A percentile compares a stretch with the other conserved stretches of the same genome.
Evolutionary conservation across 2,113 vertebrate species (phyloP).

Genomic region (Sorex fumeus): DNA sequence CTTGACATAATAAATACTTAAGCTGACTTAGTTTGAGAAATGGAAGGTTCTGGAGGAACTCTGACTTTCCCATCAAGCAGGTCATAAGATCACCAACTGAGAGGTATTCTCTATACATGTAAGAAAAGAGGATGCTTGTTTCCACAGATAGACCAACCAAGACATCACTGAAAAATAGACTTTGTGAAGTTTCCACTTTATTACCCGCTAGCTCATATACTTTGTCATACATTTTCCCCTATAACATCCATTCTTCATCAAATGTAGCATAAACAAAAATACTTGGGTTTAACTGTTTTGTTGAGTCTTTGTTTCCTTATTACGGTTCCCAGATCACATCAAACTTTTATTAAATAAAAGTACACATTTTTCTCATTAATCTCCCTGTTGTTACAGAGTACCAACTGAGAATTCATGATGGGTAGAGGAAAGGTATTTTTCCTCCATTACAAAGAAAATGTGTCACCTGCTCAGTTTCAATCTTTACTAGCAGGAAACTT

Average conservation of each 20-base stretch:
- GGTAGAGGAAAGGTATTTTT: constrained; percentile 10
- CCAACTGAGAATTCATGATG: too few species aligned
- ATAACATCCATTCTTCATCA: background rate
- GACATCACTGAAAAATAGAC: background rate
- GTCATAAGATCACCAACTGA: background rate
- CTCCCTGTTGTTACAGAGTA: too few species aligned
- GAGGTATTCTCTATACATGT: background rate
- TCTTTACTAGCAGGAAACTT: too few species aligned
- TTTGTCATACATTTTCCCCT: background rate
- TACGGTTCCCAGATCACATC: background rate
- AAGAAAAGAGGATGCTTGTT: background rate
- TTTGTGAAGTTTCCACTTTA: background rate
- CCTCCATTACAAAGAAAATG: background rate
- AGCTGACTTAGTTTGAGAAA: background rate
- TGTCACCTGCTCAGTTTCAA: too few species aligned
- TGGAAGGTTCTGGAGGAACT: background rate
- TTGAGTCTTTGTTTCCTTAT: background rate
- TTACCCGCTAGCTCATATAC: background rate
- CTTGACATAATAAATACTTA: background rate
- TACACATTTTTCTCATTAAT: background rate
- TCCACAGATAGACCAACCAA: background rate
- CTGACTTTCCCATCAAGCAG: background rate
- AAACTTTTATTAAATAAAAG: background rate
- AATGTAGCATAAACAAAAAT: background rate
- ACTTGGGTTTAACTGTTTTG: too few species aligned